Evolutionary conservation across 2,888 invertebrate genomes (phyloP), one percentile per base, ranked within the genome.

Genomic region (Lithophane ornitopus): DNA sequence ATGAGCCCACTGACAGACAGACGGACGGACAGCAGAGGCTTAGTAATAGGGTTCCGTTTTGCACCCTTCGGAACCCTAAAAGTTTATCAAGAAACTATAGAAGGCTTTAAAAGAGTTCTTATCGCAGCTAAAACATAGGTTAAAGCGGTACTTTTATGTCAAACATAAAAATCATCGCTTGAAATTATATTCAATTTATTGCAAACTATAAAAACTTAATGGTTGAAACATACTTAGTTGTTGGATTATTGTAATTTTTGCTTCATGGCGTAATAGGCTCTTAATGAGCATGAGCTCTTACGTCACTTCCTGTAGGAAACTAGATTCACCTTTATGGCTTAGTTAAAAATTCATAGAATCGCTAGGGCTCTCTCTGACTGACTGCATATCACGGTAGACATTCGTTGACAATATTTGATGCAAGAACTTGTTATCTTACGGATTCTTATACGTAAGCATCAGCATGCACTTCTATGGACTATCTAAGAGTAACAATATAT

Each of bases 131-230:
- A 16, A 7, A 44, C 39, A 26, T 58, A 39, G 22, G 26, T 26
- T 58, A 59, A 61, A 74, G 19, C 44, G 28, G 74, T 78, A 78
- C 52, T 74, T 76, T 85, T 73, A 85, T 69, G 19, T 19, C 8
- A 28, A 41, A 62, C 62, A 71, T 81, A 70, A 71, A 74, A 81
- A 61, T 74, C 46, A 72, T 70, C 56, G 28, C 28, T 59, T 68
- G 16, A 66, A 39, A 66, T 75, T 49, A 69, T 66, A 76, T 66
- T 28, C 34, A 67, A 76, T 76, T 73, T 69, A 70, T 73, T 46
- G 66, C 73, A 56, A 75, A 78, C 70, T 72, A 70, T 68, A 66
- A 70, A 77, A 65, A 70, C 52, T 6, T 70, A 59, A 79, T 69
- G 14, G 28, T 52, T 12, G 8, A n/a, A n/a, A 52, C 11, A 28